Conservation (phyloP, 2,797 vertebrate species). For the Anabacerthia variegaticeps region DNA sequence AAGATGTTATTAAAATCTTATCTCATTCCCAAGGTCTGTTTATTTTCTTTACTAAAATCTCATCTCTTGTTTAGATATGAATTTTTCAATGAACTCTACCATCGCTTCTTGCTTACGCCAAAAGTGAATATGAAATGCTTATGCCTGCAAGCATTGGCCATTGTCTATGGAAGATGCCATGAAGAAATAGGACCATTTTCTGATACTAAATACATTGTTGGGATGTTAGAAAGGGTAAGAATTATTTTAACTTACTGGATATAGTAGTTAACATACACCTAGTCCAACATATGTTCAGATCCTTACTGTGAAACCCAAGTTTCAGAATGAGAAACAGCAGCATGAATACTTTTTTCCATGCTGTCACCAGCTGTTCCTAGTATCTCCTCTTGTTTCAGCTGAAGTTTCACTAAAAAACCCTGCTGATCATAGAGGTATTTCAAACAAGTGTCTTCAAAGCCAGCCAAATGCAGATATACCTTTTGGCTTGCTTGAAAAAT, state of each 20-base stretch:
- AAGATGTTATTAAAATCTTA: constrained; percentile 64
- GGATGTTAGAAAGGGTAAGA: constrained; percentile 96
- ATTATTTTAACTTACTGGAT: not conserved
- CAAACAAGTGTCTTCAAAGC: not conserved
- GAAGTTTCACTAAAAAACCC: not conserved
- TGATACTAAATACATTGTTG: constrained; percentile 96
- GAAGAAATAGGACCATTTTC: constrained; percentile 96
- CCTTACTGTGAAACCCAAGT: not conserved
- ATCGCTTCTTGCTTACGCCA: constrained; percentile 97
- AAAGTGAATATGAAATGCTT: constrained; percentile 99
- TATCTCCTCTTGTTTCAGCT: not conserved
- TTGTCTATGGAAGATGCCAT: constrained; percentile 96
- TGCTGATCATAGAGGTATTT: not conserved
- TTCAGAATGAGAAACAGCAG: not conserved
- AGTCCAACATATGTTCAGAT: not conserved
- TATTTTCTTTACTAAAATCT: constrained; percentile 20
- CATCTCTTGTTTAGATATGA: constrained; percentile 83
- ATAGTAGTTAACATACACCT: not conserved
- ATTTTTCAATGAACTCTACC: constrained; percentile 99
- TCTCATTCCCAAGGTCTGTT: not conserved
- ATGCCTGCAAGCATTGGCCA: constrained; percentile 95
- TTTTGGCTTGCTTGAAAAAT: not conserved
- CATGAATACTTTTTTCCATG: not conserved
- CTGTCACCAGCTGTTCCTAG: not conserved
- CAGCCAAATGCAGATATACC: not conserved